Evolutionary conservation across 1,140 invertebrate genomes (phyloP).

Genomic region (Neodiprion lecontei): DNA sequence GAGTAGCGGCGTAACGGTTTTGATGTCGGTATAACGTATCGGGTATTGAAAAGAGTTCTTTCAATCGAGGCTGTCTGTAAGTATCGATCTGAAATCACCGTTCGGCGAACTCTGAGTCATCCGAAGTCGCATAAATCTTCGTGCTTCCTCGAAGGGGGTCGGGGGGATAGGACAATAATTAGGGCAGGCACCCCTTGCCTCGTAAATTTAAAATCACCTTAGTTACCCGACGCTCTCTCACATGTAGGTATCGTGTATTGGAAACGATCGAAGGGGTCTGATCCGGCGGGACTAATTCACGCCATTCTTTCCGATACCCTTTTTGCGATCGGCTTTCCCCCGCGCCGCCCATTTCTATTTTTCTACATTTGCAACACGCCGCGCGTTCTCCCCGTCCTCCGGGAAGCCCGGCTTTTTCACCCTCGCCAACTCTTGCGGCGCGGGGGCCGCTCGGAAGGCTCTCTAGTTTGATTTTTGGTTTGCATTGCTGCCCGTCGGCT

Average conservation of each 20-base stretch:
- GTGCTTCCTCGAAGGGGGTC: too few relatives aligned
- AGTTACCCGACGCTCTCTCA: not conserved
- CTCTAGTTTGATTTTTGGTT: constrained; percentile 55
- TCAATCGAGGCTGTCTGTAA: too few relatives aligned
- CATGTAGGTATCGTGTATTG: not conserved
- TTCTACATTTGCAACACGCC: constrained; percentile 19
- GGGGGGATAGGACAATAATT: not conserved
- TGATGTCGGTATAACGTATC: too few relatives aligned
- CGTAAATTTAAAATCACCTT: constrained; percentile 50
- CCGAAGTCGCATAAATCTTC: not conserved
- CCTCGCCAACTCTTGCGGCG: not conserved
- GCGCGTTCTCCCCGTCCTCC: constrained; percentile 11
- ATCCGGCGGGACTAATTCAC: constrained; percentile 51
- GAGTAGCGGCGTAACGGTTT: too few relatives aligned
- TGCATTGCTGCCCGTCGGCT: constrained; percentile 51
- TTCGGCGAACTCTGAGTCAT: not conserved
- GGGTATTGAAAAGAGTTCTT: too few relatives aligned
- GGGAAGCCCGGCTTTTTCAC: not conserved
- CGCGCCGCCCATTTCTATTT: constrained; percentile 14
- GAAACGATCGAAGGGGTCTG: constrained; percentile 46
- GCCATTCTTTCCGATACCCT: constrained; percentile 43
- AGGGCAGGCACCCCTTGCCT: constrained; percentile 14
- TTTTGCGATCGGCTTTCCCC: constrained; percentile 23
- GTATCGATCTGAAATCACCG: not conserved
- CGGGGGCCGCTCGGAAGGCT: constrained; percentile 18